Percentiles rank a stretch among this genome's conserved stretches.
phyloP scores from a whole-genome alignment of 2,797 vertebrate genomes.

The Harpagifer antarcticus region DNA sequence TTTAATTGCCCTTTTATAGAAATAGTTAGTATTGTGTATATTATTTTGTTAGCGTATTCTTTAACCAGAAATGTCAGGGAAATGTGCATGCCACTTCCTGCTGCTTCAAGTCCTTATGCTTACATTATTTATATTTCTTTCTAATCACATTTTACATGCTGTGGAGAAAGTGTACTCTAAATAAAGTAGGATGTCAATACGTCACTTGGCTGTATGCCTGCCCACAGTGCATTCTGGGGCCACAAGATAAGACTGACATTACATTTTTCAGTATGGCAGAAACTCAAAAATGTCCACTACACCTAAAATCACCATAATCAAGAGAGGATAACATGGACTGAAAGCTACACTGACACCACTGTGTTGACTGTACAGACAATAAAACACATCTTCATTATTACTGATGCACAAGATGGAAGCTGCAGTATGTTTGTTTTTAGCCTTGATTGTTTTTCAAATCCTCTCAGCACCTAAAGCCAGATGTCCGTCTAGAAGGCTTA shows the following conservation, averaged over 20 bases:
- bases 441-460: conserved; percentile 30
- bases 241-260: conserved; percentile 1
- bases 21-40: not conserved
- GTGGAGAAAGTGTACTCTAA: not conserved
- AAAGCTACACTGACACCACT: not conserved
- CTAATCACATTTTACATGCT: not conserved
- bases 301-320: conserved; percentile 30
- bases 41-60: not conserved
- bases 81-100: not conserved
- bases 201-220: not conserved
- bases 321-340: conserved; percentile 2
- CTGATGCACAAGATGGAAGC: not conserved
- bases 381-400: conserved; percentile 11
- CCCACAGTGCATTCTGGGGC: not conserved
- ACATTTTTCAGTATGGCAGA: not conserved
- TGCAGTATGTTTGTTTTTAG: not conserved
- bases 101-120: not conserved
- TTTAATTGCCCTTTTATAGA: not conserved
- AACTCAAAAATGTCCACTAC: conserved; percentile 7
- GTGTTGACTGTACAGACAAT: not conserved
- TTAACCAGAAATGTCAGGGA: not conserved
- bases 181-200: not conserved
- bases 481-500: not conserved
- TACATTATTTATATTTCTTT: not conserved
- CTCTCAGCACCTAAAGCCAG: conserved; percentile 20